Percentiles rank a stretch among this genome's conserved stretches.
These are phyloP conservation scores for Uloborus plumipes DNA, from an alignment of 2,888 invertebrate species.

Conservation along the genomic window DNA sequence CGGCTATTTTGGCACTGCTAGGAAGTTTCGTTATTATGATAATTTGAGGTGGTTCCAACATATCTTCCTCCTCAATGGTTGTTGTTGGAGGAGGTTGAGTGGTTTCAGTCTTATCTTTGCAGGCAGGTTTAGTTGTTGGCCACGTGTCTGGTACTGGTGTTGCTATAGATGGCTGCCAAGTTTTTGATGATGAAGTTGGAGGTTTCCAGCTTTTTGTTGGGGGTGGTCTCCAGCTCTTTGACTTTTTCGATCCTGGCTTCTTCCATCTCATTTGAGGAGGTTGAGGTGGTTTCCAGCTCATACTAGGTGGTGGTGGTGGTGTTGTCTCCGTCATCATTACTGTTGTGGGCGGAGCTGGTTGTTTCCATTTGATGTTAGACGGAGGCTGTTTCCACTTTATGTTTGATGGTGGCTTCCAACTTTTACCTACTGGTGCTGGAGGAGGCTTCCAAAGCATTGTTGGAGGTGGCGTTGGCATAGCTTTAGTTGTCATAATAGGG, in stretches of 20 bases:
- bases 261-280: constrained; percentile 29
- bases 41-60: constrained; percentile 33
- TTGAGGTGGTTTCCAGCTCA: constrained; percentile 18
- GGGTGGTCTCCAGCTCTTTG: constrained; percentile 45
- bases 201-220: constrained; percentile 53
- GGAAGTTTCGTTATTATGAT: constrained; percentile 49
- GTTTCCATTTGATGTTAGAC: background rate
- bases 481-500: background rate
- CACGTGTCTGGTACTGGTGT: constrained; percentile 48
- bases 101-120: constrained; percentile 35
- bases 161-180: constrained; percentile 46
- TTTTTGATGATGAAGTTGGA: constrained; percentile 19
- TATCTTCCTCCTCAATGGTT: constrained; percentile 18
- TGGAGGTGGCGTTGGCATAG: constrained; percentile 14
- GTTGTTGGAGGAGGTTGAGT: constrained; percentile 17
- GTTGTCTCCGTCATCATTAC: constrained; percentile 10
- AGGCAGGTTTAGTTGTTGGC: constrained; percentile 41
- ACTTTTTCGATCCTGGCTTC: constrained; percentile 22
- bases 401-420: background rate
- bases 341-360: constrained; percentile 10
- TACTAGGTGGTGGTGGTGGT: constrained; percentile 1
- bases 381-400: background rate
- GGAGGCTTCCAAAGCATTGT: constrained; percentile 21
- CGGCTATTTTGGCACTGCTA: constrained; percentile 7
- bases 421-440: background rate